Conservation (phyloP, 2,797 vertebrate genomes). For the Nothura maculosa region DNA sequence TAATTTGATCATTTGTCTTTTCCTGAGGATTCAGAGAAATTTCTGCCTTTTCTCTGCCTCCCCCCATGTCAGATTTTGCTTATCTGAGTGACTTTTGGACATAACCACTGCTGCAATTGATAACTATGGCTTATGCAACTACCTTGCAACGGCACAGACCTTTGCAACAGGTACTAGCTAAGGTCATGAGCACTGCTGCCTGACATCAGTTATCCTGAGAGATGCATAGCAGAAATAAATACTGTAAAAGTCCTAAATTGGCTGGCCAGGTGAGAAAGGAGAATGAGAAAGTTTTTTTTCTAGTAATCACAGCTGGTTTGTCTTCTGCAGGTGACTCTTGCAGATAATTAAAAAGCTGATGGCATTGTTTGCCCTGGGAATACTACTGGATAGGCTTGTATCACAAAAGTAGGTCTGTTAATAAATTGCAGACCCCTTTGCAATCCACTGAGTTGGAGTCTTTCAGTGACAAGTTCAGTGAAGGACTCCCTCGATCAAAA, state of each 20-base stretch:
- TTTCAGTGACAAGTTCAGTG: background rate
- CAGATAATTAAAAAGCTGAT: background rate
- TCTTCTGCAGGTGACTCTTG: rapidly evolving
- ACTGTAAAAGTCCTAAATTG: background rate
- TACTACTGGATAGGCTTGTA: background rate
- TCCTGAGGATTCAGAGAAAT: background rate
- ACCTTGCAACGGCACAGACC: background rate
- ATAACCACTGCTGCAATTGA: background rate
- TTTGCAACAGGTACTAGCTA: background rate
- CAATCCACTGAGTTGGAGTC: background rate
- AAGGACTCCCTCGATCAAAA: background rate
- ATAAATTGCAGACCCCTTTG: background rate
- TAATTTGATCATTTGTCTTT: background rate
- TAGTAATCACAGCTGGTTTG: background rate
- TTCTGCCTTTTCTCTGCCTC: too few species aligned
- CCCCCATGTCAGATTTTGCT: background rate
- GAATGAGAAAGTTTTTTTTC: background rate
- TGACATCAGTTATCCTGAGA: background rate
- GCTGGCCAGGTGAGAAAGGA: background rate
- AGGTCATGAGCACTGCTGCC: background rate
- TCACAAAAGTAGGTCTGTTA: background rate
- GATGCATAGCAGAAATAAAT: background rate
- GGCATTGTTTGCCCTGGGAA: background rate
- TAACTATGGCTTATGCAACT: background rate
- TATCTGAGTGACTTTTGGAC: background rate